Evolutionary conservation across 2,113 vertebrate species (phyloP), one percentile per base, ranked within the genome.

Genomic region (Budorcas taxicolor): DNA sequence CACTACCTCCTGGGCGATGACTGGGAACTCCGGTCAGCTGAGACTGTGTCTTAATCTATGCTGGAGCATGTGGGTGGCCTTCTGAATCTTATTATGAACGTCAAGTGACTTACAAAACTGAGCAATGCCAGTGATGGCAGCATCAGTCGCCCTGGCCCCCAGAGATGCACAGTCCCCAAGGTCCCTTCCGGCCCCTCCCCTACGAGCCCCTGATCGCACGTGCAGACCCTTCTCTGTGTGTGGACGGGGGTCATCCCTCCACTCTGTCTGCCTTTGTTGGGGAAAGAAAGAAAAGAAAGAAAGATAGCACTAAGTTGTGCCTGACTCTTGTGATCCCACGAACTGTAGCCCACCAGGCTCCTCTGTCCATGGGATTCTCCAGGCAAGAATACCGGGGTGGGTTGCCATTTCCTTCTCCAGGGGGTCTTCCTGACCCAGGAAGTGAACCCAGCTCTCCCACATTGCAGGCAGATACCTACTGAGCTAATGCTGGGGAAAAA

Each of bases 181-280:
- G 10, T 43, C 71, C 40, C n/a, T 40, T 23, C n/a, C 16, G 2
- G 50, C 67, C 27, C 14, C 3, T 4, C 21, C 33, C 3, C 12
- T 25, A 2, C 33, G 9, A 1, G 11, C n/a, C 87, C 31, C 3
- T 0, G 1, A 10, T 47, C 1, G 0, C 76, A 80, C 0, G 2
- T 9, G 8, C 5, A 1, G 5, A 5, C 13, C 5, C 16, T 15
- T 9, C 45, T 62, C 58, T 1, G 9, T 29, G 82, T 9, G n/a
- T 9, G 16, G 50, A 43, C n/a, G 4, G 71, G 1, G 2, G 82
- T 16, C n/a, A 6, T 0, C 7, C 90, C 94, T 43, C 15, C 67
- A 29, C 81, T 0, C 0, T 6, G n/a, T 89, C 64, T 8, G 67
- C 5, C 90, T 96, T 25, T 2, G 14, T 16, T 29, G 81, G n/a